Conservation (phyloP, 2,113 vertebrate species). For the Gadus macrocephalus region DNA sequence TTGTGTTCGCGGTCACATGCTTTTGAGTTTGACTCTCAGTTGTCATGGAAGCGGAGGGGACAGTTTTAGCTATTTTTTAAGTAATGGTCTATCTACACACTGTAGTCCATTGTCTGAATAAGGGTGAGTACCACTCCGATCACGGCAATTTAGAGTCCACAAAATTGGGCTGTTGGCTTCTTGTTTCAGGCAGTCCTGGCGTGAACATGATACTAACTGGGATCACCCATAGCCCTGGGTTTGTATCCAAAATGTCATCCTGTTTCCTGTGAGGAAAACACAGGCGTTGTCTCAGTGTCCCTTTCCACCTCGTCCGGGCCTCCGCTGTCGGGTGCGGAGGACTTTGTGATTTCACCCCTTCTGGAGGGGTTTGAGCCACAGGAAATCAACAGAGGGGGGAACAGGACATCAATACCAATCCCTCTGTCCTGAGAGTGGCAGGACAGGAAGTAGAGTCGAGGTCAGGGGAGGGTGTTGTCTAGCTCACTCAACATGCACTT, state of each 20-base stretch:
- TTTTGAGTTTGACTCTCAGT: constrained; percentile 42
- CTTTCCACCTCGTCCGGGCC: constrained; percentile 19
- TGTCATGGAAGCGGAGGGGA: constrained; percentile 50
- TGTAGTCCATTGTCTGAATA: neutral
- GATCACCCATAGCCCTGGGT: too few relatives aligned
- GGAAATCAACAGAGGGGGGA: constrained; percentile 34
- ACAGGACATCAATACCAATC: constrained; percentile 42
- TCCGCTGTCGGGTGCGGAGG: constrained; percentile 6
- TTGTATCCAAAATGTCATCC: too few relatives aligned
- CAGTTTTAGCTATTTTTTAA: constrained; percentile 41
- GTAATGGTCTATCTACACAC: constrained; percentile 47
- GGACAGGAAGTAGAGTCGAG: constrained; percentile 22
- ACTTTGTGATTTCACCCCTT: constrained; percentile 31
- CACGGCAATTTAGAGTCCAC: too few relatives aligned
- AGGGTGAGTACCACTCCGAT: too few relatives aligned
- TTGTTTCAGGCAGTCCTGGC: too few relatives aligned
- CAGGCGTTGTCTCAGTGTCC: neutral
- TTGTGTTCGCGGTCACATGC: constrained; percentile 24
- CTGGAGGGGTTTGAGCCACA: constrained; percentile 10
- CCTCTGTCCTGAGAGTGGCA: constrained; percentile 19
- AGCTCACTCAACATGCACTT: too few relatives aligned
- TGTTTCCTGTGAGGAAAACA: too few relatives aligned
- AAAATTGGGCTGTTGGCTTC: too few relatives aligned
- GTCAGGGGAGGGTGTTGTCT: neutral
- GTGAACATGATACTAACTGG: too few relatives aligned